Evolutionary conservation across 2,797 vertebrate genomes (phyloP).

Genomic region (Cichlasoma orientale): DNA sequence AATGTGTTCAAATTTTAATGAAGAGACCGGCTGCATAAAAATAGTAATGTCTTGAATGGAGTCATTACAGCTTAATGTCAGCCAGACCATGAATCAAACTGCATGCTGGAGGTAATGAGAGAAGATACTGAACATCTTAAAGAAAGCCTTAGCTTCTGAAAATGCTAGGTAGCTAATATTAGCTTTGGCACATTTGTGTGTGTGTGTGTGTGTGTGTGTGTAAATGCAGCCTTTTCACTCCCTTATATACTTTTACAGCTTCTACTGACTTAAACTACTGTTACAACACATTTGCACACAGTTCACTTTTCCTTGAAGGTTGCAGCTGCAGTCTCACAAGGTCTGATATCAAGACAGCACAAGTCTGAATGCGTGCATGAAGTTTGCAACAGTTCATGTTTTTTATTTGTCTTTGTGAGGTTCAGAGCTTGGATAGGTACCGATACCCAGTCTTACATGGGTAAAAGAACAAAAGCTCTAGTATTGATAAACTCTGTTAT

Average conservation of each 20-base stretch:
- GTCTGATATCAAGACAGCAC: no score
- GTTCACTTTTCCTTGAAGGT: no score
- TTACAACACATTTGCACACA: not conserved
- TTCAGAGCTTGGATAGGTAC: no score
- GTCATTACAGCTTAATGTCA: conserved; percentile 1
- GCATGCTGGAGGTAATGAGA: not conserved
- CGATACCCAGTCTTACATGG: no score
- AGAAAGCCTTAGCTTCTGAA: not conserved
- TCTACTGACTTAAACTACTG: not conserved
- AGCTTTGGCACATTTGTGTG: not conserved
- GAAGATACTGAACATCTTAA: not conserved
- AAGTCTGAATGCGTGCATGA: no score
- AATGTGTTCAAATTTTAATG: conserved; percentile 19
- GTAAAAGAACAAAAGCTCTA: no score
- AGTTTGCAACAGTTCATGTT: no score
- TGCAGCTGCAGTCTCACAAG: no score
- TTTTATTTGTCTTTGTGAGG: no score
- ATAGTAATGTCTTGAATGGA: not conserved
- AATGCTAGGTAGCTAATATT: not conserved
- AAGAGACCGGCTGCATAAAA: not conserved
- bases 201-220: no score
- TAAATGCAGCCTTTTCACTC: no score
- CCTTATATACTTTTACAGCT: not conserved
- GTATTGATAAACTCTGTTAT: no score
- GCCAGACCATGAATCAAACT: not conserved